Base-by-base conservation (phyloP, 2,888 invertebrate genomes). In the Drosophila anceps region DNA sequence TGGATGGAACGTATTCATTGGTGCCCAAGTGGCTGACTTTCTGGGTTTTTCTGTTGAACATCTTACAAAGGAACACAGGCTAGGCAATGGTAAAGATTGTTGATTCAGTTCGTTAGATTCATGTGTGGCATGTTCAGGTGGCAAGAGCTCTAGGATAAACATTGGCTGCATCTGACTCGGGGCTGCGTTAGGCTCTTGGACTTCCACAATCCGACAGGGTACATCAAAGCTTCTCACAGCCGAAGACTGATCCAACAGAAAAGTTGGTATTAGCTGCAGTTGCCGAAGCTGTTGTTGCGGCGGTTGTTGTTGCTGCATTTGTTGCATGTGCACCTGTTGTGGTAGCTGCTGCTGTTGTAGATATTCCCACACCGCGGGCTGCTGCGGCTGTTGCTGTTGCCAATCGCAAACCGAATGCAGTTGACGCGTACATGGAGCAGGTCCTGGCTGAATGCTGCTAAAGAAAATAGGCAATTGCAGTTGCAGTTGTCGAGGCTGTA, bases 151-250 rank as follows among this genome's bases (percentile, higher is more conserved):
- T n/a, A 53, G n/a, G 2, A 70, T 29, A 31, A 79, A 35, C 0
- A 70, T 37, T 9, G 61, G 18, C 15, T 63, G 61, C 1, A 39
- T 4, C 9, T 39, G 51, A 0, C 65, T 62, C 15, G 57, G 27
- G 13, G n/a, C 20, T 20, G 57, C 8, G 31, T 55, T 69, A 10
- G 57, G 29, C 12, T 48, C 10, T 9, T 53, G 51, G 7, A 60
- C 10, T 24, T 77, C 79, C 10, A 58, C 15, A 2, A 61, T 31
- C 20, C 63, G 58, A 41, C 61, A 71, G 18, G 76, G 65, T 12
- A 75, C 7, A 20, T 79, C 68, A 20, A 65, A 64, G 31, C 65
- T 61, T 51, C 76, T 3, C 35, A 70, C 12, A 33, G 48, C 6
- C 41, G 15, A 9, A 48, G 41, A 7, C 20, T 37, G 63, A 10